Conservation (phyloP, 2,888 invertebrate genomes). For the Argynnis bischoffii region DNA sequence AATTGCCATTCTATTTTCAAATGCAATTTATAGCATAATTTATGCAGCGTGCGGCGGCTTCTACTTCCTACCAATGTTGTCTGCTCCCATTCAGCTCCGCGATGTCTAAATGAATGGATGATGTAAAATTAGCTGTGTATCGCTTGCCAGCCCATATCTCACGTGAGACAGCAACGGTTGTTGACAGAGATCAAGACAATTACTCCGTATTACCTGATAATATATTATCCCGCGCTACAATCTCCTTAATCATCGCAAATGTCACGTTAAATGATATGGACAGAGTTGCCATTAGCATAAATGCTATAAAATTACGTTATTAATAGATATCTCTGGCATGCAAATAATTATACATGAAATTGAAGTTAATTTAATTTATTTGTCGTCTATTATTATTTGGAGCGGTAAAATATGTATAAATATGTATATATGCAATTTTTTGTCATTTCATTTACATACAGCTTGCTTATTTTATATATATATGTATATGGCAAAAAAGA, state of each 20-base stretch:
- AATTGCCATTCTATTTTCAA: constrained; percentile 40
- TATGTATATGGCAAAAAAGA: too few species aligned
- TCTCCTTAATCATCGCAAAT: constrained; percentile 67
- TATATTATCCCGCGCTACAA: constrained; percentile 66
- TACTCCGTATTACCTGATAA: constrained; percentile 68
- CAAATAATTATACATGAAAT: constrained; percentile 1
- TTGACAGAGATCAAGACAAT: constrained; percentile 69
- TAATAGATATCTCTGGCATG: constrained; percentile 28
- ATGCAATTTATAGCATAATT: constrained; percentile 63
- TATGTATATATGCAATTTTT: constrained; percentile 1
- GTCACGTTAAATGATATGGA: constrained; percentile 62
- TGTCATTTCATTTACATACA: too few species aligned
- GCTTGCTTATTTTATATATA: too few species aligned
- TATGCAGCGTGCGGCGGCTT: constrained; percentile 54
- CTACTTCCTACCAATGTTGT: constrained; percentile 58
- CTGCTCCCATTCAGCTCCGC: constrained; percentile 72
- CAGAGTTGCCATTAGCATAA: constrained; percentile 39
- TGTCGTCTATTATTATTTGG: constrained; percentile 2
- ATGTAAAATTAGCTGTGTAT: constrained; percentile 73
- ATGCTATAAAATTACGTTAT: constrained; percentile 37
- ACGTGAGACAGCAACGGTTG: constrained; percentile 64
- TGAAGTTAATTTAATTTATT: constrained; percentile 16
- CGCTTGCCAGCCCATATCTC: constrained; percentile 77
- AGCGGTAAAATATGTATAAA: constrained; percentile 1
- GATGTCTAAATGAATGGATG: constrained; percentile 75